Base-by-base conservation (phyloP, 2,888 invertebrate genomes). In the Drosophila mimetica region DNA sequence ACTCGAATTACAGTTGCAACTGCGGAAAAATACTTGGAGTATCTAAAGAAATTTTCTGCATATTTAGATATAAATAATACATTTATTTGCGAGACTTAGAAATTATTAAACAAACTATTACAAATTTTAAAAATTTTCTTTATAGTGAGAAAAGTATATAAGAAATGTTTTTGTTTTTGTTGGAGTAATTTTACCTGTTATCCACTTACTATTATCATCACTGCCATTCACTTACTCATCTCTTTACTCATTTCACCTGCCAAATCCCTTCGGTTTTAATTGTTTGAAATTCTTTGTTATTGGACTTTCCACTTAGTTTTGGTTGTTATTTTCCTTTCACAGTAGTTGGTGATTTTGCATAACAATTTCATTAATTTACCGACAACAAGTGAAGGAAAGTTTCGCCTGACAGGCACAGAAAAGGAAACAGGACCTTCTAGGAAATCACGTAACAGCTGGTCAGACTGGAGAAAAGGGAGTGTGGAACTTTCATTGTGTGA, bases 321-420 rank as follows among this genome's bases (percentile, higher is more conserved):
- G 47, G 54, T 63, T 47, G 57, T 69, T 53, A 55, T 39, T 67
- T 70, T 69, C 34, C 14, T 50, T 14, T 13, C 30, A 16, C 39
- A 59, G 73, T 74, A 74, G 77, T 76, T 81, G 79, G 77, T 74
- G 78, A 86, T 84, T 84, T 82, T 82, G 87, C 86, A 86, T 86
- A 85, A 82, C 75, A 82, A 78, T 76, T 85, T 85, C 85, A 86
- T 85, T 85, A 85, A 86, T 85, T 86, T 84, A 58, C 64, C 78
- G 44, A 54, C 51, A 52, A 32, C 44, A 53, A 57, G 48, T 44
- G 14, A 42, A 48, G 30, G 20, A 51, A 58, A 47, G 54, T 82
- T 82, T 79, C 69, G 69, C 79, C 18, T 13, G 37, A 53, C 41
- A 51, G 79, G 63, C 71, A 66, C 52, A 48, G 51, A 51, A 34